These are phyloP conservation scores for Morinoia aosen DNA, from an alignment of 2,888 invertebrate species.

Conservation along the genomic window DNA sequence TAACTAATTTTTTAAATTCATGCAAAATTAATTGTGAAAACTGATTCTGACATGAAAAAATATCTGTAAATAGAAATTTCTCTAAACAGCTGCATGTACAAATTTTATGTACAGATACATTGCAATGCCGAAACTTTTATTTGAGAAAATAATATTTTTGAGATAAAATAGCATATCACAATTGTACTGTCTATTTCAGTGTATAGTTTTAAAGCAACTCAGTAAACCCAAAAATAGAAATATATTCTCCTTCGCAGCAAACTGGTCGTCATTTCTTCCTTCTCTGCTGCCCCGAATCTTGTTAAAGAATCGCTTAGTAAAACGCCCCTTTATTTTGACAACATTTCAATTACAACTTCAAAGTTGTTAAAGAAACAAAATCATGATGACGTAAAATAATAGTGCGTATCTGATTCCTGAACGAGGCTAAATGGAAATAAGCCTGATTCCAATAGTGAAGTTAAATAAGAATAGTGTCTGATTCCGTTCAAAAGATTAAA, in stretches of 20 bases:
- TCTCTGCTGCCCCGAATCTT: not conserved
- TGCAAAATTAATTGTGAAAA: not conserved
- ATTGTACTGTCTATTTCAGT: not conserved
- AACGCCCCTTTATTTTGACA: no score
- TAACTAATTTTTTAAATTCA: no score
- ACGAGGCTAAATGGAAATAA: no score
- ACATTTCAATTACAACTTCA: no score
- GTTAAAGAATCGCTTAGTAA: no score
- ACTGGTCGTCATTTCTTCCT: not conserved
- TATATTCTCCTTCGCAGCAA: not conserved
- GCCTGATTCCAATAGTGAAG: no score
- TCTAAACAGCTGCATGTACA: not conserved
- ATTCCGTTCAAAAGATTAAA: no score
- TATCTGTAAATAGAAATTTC: not conserved
- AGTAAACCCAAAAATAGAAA: not conserved
- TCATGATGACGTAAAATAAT: no score
- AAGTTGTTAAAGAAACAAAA: no score
- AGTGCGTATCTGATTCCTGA: no score
- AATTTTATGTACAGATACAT: not conserved
- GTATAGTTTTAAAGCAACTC: not conserved
- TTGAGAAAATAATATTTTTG: not conserved
- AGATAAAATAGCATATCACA: not conserved
- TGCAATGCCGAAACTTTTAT: no score
- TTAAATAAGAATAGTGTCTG: no score
- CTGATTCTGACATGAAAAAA: not conserved